phyloP scores from a whole-genome alignment of 2,888 invertebrate species.

The Zygothrica quintamaculata region DNA sequence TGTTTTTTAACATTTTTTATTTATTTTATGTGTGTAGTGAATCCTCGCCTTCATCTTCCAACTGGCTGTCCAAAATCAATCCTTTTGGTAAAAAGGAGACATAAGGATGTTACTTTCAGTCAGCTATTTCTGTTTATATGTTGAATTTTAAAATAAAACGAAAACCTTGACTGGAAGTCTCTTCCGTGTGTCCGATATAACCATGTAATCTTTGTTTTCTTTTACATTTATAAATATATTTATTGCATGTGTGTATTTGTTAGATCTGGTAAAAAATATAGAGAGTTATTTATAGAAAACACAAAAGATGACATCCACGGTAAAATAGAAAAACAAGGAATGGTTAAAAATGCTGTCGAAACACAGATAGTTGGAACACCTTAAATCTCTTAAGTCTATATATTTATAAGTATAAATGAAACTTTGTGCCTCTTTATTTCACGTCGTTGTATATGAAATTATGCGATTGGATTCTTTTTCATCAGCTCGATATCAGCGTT shows the following conservation, averaged over 20 bases:
- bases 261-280: conserved; percentile 42
- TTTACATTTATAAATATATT: conserved; percentile 42
- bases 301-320: conserved; percentile 32
- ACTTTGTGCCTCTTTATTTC: conserved; percentile 68
- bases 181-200: conserved; percentile 16
- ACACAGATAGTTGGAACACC: conserved; percentile 41
- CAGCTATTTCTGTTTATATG: conserved; percentile 31
- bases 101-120: conserved; percentile 28
- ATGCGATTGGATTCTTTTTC: conserved; percentile 95
- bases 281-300: conserved; percentile 48
- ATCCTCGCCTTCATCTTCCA: conserved; percentile 83
- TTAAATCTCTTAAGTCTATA: conserved; percentile 39
- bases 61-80: conserved; percentile 91
- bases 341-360: conserved; percentile 64
- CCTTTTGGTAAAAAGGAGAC: conserved; percentile 89
- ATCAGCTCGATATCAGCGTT: conserved; percentile 95
- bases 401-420: conserved; percentile 18
- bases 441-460: conserved; percentile 58
- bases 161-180: conserved; percentile 21
- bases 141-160: conserved; percentile 19
- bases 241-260: conserved; percentile 57
- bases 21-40: conserved; percentile 79
- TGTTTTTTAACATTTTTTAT: neutral
- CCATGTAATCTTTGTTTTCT: neutral
- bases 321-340: conserved; percentile 61